phyloP scores from a whole-genome alignment of 2,888 invertebrate genomes.

The Patella depressa region DNA sequence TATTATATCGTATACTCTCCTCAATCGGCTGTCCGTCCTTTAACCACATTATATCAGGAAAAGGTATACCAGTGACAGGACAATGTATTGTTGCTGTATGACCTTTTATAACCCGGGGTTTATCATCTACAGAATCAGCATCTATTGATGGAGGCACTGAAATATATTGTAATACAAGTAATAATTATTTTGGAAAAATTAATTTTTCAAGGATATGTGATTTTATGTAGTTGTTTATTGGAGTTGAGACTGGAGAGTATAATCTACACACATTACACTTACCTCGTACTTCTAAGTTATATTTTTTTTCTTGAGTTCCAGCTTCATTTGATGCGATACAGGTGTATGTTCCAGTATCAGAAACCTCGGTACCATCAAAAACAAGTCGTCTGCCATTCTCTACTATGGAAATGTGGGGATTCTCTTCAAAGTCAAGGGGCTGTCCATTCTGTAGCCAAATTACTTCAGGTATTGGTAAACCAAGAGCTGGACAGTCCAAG shows the following conservation, averaged over 20 bases:
- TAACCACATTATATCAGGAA: slow-evolving; percentile 70
- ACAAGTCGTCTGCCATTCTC: slow-evolving; percentile 57
- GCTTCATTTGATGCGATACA: slow-evolving; percentile 73
- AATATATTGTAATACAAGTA: not conserved
- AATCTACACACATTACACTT: slow-evolving; percentile 26
- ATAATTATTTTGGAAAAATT: not conserved
- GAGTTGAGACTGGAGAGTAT: not conserved
- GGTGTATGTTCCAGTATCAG: slow-evolving; percentile 66
- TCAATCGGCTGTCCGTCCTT: slow-evolving; percentile 50
- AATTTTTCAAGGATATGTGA: not conserved
- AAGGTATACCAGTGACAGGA: slow-evolving; percentile 70
- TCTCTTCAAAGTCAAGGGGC: slow-evolving; percentile 42
- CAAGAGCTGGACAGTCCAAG: slow-evolving; percentile 62
- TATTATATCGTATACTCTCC: slow-evolving; percentile 27
- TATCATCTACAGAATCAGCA: slow-evolving; percentile 51
- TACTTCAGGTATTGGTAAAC: slow-evolving; percentile 62
- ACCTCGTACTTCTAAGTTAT: slow-evolving; percentile 66
- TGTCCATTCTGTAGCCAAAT: slow-evolving; percentile 63
- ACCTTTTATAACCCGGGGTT: slow-evolving; percentile 63
- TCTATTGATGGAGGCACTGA: slow-evolving; percentile 71
- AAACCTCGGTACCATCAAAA: slow-evolving; percentile 49
- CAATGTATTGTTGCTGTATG: slow-evolving; percentile 69
- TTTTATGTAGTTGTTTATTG: not conserved
- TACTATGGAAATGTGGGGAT: slow-evolving; percentile 41
- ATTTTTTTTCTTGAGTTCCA: slow-evolving; percentile 67